Base-by-base conservation (phyloP, 2,113 vertebrate genomes). In the Oophaga pumilio region DNA sequence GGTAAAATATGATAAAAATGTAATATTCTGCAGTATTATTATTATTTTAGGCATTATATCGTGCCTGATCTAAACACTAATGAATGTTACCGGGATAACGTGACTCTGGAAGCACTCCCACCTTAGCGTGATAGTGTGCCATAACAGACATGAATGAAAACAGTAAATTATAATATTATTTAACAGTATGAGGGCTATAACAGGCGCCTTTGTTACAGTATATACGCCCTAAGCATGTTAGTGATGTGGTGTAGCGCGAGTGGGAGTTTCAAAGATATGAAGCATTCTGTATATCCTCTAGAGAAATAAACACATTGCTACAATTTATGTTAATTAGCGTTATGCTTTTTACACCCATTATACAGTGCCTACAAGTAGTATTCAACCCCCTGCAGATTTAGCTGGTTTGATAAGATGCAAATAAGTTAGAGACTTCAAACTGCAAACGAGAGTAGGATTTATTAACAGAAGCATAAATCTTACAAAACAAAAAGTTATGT, bases 261-360 rank as follows among this genome's bases (percentile, higher is more conserved):
- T 60, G 78, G 78, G 78, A 33, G 56, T 80, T 80, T 80, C 56
- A 60, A 80, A 60, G 78, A 14, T 33, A 12, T 60, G 56, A 60
- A 80, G 56, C 15, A 62, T 62, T 80, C 17, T 50, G 6, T 18
- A 74, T 20, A 60, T 60, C 28, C 56, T 60, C 20, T 33, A 17
- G 17, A 59, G 53, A 59, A 17, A 79, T 79, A 59, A 57, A 79
- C 53, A 79, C n/a, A 28, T 52, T 78, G 8, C 76, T 57, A 28
- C 7, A 26, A 59, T 57, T 26, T 28, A 52, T 78, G 11, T 12
- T n/a, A 9, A 78, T 78, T 14, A 26, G 17, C 33, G 26, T 71
- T 71, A 71, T 71, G 68, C 26, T 8, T 0, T 71, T 0, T 71
- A 71, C 68, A 17, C 24, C 26, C 68, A 71, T 66, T 66, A 66